A percentile compares a stretch with the other conserved stretches of the same genome.
Conservation (phyloP, 2,113 vertebrate genomes). For the Brachypteracias leptosomus region DNA sequence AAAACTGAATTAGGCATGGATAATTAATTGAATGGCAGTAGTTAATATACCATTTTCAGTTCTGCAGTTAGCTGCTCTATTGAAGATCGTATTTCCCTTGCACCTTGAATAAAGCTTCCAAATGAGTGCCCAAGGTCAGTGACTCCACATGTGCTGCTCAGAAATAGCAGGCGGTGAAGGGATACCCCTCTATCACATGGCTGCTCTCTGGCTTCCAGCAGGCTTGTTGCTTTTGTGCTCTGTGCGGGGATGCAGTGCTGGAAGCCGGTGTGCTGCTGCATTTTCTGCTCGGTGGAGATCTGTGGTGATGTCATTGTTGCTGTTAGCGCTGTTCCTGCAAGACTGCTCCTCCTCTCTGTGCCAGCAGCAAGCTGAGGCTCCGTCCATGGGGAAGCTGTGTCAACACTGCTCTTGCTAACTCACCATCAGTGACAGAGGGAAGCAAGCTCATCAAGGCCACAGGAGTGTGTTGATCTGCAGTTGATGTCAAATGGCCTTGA, state of each 20-base stretch:
- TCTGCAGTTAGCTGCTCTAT: background rate
- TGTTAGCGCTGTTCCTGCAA: background rate
- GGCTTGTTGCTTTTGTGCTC: background rate
- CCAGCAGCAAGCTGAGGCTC: background rate
- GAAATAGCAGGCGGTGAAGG: background rate
- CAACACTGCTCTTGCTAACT: background rate
- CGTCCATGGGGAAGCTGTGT: background rate
- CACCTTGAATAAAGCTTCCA: background rate
- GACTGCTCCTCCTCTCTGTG: background rate
- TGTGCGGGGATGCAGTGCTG: background rate
- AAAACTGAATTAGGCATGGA: background rate
- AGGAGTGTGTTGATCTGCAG: background rate
- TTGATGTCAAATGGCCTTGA: background rate
- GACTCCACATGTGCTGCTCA: background rate
- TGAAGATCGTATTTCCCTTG: background rate
- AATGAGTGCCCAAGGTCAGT: background rate
- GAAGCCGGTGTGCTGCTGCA: background rate
- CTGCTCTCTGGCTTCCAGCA: background rate
- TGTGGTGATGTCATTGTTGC: conserved; percentile 67
- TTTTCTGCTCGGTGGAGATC: background rate
- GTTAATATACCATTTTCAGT: background rate
- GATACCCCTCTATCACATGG: background rate
- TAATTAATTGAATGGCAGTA: background rate
- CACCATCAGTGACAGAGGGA: background rate
- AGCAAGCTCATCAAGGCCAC: background rate